Evolutionary conservation across 2,113 vertebrate species (phyloP).

Genomic region (Onychostoma macrolepis): DNA sequence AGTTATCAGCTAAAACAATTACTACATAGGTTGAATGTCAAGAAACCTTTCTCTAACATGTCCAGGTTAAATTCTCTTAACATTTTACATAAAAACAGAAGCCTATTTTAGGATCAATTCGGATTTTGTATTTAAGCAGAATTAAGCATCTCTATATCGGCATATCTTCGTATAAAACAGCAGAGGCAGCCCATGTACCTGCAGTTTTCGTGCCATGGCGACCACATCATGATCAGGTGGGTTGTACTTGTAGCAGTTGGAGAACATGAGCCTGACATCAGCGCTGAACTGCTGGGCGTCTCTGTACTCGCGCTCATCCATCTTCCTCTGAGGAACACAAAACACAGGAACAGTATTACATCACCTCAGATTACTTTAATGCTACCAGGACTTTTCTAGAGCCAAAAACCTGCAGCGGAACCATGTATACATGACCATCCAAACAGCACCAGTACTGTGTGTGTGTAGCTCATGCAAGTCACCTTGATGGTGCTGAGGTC

Average conservation of each 20-base stretch:
- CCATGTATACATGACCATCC: not conserved
- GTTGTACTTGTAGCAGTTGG: slow-evolving; percentile 98
- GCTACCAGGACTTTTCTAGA: not conserved
- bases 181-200: slow-evolving; percentile 74
- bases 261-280: slow-evolving; percentile 93
- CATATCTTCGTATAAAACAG: not conserved
- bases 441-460: not conserved
- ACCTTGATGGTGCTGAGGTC: slow-evolving; percentile 92
- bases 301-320: slow-evolving; percentile 90
- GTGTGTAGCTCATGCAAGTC: not conserved
- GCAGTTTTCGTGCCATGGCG: slow-evolving; percentile 90
- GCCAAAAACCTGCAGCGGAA: not conserved
- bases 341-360: not conserved
- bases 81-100: not conserved
- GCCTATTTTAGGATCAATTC: not conserved
- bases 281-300: slow-evolving; percentile 91
- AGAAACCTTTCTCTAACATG: not conserved
- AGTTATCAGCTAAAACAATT: not conserved
- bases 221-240: slow-evolving; percentile 94
- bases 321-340: slow-evolving; percentile 83
- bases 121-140: not conserved
- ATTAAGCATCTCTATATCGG: not conserved
- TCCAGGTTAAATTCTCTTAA: not conserved
- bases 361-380: not conserved
- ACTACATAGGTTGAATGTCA: not conserved